A percentile compares a stretch with the other conserved stretches of the same genome.
These are phyloP conservation scores for Peromyscus maniculatus DNA, from an alignment of 2,113 vertebrate species.

Conservation along the genomic window DNA sequence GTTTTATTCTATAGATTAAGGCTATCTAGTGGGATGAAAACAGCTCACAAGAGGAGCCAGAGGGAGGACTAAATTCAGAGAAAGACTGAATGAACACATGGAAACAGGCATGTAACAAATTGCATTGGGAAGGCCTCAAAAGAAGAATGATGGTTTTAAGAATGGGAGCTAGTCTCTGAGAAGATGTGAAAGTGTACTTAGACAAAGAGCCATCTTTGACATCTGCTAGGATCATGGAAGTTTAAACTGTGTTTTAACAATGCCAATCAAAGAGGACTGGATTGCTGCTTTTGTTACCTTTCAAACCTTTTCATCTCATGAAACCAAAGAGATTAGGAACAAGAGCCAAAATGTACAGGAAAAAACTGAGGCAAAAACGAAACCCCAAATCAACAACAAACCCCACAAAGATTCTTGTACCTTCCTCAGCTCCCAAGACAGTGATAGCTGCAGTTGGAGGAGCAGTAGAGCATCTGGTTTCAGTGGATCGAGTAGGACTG, in stretches of 20 bases:
- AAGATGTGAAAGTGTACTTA: neutral
- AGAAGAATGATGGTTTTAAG: neutral
- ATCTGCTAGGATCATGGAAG: too few relatives aligned
- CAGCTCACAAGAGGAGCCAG: neutral
- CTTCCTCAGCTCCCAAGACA: neutral
- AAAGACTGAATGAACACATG: neutral
- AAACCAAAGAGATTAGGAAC: neutral
- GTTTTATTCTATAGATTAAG: neutral
- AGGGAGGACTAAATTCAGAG: neutral
- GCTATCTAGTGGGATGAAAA: neutral
- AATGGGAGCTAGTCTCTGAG: neutral
- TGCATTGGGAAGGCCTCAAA: neutral
- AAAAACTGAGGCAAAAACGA: too few relatives aligned
- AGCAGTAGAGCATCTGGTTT: neutral
- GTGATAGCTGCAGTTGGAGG: rapidly evolving
- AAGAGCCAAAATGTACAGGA: neutral
- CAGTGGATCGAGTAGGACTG: neutral
- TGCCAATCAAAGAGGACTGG: neutral
- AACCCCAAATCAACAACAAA: neutral
- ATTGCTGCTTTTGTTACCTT: neutral
- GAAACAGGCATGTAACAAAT: neutral
- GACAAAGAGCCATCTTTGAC: neutral
- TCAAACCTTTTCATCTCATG: neutral
- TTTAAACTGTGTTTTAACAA: neutral
- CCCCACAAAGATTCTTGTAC: rapidly evolving